Conservation (phyloP, 2,797 vertebrate species). For the Coranthus polyacanthus region DNA sequence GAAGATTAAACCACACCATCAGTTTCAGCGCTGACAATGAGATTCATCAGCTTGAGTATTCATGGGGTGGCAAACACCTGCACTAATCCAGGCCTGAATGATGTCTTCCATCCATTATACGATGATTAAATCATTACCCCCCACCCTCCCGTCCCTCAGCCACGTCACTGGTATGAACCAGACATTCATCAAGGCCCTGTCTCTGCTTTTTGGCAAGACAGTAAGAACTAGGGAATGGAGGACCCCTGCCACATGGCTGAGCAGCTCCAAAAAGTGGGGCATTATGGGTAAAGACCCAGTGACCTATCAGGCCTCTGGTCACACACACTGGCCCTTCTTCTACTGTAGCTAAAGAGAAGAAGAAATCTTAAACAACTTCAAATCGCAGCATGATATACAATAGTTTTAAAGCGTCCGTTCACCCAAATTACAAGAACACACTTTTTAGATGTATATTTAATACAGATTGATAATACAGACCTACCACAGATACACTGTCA, state of each 20-base stretch:
- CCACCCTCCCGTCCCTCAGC: conserved; percentile 32
- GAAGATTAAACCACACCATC: conserved; percentile 66
- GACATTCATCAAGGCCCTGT: conserved; percentile 65
- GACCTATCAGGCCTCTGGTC: conserved; percentile 43
- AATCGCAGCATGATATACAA: too few relatives aligned
- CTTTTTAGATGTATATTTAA: too few relatives aligned
- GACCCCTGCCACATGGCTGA: conserved; percentile 26
- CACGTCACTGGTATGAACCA: conserved; percentile 61
- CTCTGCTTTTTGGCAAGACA: conserved; percentile 36
- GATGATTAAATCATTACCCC: conserved; percentile 73
- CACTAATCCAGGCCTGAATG: conserved; percentile 68
- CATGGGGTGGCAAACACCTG: conserved; percentile 70
- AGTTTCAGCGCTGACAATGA: conserved; percentile 60
- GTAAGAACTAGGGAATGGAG: conserved; percentile 29
- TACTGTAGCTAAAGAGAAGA: conserved; percentile 18
- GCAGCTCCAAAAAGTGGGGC: conserved; percentile 35
- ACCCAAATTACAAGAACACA: too few relatives aligned
- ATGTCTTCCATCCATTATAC: conserved; percentile 76
- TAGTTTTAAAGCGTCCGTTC: too few relatives aligned
- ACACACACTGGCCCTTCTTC: conserved; percentile 16
- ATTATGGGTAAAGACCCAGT: conserved; percentile 62
- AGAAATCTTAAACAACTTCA: too few relatives aligned
- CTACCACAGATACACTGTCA: too few relatives aligned
- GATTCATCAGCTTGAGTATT: conserved; percentile 73
- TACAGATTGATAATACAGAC: too few relatives aligned